phyloP scores from a whole-genome alignment of 2,113 vertebrate species.

The Vimba vimba region DNA sequence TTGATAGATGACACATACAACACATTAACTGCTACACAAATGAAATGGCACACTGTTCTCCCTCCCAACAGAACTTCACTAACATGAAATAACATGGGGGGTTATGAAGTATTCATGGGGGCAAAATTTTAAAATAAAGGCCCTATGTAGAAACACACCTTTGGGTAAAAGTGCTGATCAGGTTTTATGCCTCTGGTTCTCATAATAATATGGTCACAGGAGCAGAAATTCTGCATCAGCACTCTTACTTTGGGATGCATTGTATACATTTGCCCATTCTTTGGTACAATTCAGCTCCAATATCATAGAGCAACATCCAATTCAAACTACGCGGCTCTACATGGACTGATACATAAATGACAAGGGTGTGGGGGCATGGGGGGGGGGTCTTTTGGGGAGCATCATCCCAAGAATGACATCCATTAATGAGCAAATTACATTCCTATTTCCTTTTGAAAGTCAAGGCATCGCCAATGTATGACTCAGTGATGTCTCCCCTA shows the following conservation, averaged over 20 bases:
- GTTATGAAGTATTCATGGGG: background rate
- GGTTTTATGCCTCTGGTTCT: background rate
- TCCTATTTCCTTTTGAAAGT: background rate
- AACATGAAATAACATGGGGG: background rate
- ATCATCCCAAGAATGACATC: background rate
- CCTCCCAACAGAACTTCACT: conserved; percentile 11
- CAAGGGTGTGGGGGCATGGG: too few relatives aligned
- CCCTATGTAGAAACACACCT: background rate
- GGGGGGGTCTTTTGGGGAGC: background rate
- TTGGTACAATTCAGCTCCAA: conserved; percentile 74
- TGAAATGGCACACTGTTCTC: conserved; percentile 5
- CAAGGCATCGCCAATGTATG: background rate
- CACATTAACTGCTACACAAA: conserved; percentile 44
- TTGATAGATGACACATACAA: background rate
- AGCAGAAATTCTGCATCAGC: conserved; percentile 33
- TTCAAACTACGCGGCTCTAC: conserved; percentile 62
- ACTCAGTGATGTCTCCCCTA: background rate
- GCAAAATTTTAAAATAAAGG: conserved; percentile 6
- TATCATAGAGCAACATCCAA: conserved; percentile 58
- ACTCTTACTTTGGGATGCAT: conserved; percentile 43
- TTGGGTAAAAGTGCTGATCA: background rate
- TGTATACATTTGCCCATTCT: conserved; percentile 62
- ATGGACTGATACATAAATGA: background rate
- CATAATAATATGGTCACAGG: background rate
- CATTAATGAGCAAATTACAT: conserved; percentile 6